Evolutionary conservation across 2,797 vertebrate genomes (phyloP).

Genomic region (Paramormyrops hopkinsi): DNA sequence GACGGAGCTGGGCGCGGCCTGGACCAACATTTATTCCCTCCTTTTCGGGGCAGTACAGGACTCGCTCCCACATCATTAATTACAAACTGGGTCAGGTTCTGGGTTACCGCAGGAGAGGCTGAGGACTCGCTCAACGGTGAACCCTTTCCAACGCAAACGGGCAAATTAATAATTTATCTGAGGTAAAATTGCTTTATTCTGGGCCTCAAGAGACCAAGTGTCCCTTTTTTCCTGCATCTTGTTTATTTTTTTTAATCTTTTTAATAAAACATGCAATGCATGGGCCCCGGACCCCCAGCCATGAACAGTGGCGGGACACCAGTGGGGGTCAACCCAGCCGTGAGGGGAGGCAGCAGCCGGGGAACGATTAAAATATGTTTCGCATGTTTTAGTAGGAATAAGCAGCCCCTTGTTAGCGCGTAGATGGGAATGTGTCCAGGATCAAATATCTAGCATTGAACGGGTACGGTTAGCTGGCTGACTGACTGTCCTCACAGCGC

Average conservation of each 20-base stretch:
- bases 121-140: constrained; percentile 38
- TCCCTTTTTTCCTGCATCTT: constrained; percentile 45
- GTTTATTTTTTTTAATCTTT: constrained; percentile 32
- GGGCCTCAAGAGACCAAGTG: constrained; percentile 51
- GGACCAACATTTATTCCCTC: constrained; percentile 31
- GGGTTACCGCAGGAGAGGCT: constrained; percentile 36
- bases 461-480: constrained; percentile 38
- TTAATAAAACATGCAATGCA: constrained; percentile 52
- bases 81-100: constrained; percentile 28
- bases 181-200: constrained; percentile 57
- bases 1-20: constrained; percentile 23
- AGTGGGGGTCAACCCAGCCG: constrained; percentile 45
- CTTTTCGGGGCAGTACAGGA: constrained; percentile 39
- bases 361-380: background rate
- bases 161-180: constrained; percentile 57
- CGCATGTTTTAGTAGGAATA: background rate
- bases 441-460: constrained; percentile 61
- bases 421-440: constrained; percentile 56
- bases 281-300: background rate
- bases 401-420: constrained; percentile 62
- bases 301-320: background rate
- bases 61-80: constrained; percentile 36
- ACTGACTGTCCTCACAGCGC: constrained; percentile 58
- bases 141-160: constrained; percentile 45
- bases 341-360: background rate